phyloP scores from a whole-genome alignment of 2,888 invertebrate species.

The Mylabris sibirica region DNA sequence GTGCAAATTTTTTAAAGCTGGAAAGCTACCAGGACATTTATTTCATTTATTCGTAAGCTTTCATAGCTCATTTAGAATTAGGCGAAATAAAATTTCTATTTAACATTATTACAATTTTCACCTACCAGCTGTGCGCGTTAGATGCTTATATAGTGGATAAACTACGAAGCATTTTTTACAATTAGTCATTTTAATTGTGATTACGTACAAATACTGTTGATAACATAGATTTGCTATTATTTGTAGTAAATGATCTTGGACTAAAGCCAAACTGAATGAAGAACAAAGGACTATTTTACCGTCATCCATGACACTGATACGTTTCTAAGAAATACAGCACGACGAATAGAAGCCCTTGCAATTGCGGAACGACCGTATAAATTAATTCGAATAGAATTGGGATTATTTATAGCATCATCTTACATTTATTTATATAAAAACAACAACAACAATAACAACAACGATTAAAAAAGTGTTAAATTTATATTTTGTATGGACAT shows the following conservation, averaged over 20 bases:
- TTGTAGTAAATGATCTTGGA: constrained; percentile 13
- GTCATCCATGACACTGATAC: constrained; percentile 4
- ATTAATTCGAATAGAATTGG: background rate
- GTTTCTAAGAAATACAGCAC: background rate
- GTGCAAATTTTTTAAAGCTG: too few relatives aligned
- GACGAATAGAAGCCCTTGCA: background rate
- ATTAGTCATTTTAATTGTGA: constrained; percentile 28
- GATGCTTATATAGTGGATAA: too few relatives aligned
- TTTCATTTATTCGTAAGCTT: too few relatives aligned
- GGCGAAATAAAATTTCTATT: too few relatives aligned
- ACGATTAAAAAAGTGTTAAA: background rate
- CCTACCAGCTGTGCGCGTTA: too few relatives aligned
- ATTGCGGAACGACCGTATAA: background rate
- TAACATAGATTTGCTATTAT: background rate
- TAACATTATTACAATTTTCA: too few relatives aligned
- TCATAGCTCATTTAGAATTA: too few relatives aligned
- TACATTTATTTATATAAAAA: background rate
- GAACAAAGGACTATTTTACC: constrained; percentile 1
- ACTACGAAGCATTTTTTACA: too few relatives aligned
- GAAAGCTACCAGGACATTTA: too few relatives aligned
- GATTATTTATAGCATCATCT: background rate
- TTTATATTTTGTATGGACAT: background rate
- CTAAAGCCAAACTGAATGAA: constrained; percentile 1
- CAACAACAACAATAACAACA: background rate
- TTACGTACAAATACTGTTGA: constrained; percentile 18